A percentile compares a stretch with the other conserved stretches of the same genome.
Evolutionary conservation across 1,140 invertebrate genomes (phyloP).

Genomic region (Caerostris darwini): DNA sequence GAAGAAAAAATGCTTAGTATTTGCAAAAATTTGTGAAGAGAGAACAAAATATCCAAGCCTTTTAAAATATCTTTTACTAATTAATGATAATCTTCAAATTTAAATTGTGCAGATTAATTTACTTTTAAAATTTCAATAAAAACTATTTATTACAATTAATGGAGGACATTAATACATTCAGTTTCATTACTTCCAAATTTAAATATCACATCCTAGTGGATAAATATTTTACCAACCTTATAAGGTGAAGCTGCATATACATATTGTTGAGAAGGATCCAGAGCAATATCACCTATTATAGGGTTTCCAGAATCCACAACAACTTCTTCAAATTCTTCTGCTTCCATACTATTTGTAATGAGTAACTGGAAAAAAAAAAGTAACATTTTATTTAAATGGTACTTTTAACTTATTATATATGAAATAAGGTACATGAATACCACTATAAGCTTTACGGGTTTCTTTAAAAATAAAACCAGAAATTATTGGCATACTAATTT

Average conservation of each 20-base stretch:
- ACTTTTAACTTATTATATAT: background rate
- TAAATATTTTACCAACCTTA: conserved; percentile 83
- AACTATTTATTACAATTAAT: background rate
- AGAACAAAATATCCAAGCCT: background rate
- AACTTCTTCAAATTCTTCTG: conserved; percentile 90
- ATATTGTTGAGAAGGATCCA: conserved; percentile 89
- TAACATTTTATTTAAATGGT: background rate
- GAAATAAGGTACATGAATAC: too few relatives aligned
- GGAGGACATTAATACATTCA: background rate
- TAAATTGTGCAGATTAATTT: background rate
- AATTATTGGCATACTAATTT: too few relatives aligned
- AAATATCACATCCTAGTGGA: background rate
- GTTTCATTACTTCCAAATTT: background rate
- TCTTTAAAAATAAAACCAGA: too few relatives aligned
- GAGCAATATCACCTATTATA: conserved; percentile 90
- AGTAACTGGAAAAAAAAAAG: conserved; percentile 83
- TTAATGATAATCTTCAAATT: background rate
- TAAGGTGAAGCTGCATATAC: conserved; percentile 88
- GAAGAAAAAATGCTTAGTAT: too few relatives aligned
- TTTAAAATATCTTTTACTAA: background rate
- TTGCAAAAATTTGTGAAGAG: too few relatives aligned
- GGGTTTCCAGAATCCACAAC: conserved; percentile 87
- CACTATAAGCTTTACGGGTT: too few relatives aligned
- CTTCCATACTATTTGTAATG: conserved; percentile 85
- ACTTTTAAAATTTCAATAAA: background rate